phyloP scores from a whole-genome alignment of 2,888 invertebrate genomes.

The Drosophila infuscata region DNA sequence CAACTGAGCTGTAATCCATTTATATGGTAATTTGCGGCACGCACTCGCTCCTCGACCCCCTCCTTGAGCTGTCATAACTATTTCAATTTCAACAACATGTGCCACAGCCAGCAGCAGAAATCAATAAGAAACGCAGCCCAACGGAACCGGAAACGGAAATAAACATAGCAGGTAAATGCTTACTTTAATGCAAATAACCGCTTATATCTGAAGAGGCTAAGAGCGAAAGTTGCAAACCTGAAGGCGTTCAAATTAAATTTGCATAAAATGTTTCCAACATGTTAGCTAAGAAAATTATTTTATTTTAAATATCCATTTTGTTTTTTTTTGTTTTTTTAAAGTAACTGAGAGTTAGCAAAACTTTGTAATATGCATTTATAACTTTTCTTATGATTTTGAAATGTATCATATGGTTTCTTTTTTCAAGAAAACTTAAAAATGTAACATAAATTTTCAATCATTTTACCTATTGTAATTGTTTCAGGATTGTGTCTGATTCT shows the following conservation, averaged over 20 bases:
- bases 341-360: neutral
- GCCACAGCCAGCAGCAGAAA: constrained; percentile 37
- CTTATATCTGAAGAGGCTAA: neutral
- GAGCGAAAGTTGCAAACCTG: neutral
- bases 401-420: too few relatives aligned
- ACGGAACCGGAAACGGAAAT: constrained; percentile 66
- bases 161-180: constrained; percentile 61
- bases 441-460: neutral
- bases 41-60: constrained; percentile 15
- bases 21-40: constrained; percentile 72
- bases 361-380: too few relatives aligned
- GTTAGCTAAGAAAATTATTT: neutral
- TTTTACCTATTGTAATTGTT: neutral
- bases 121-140: constrained; percentile 49
- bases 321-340: neutral
- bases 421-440: neutral
- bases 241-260: neutral
- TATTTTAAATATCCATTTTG: neutral
- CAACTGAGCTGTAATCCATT: constrained; percentile 67
- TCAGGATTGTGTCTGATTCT: neutral
- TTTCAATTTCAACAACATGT: constrained; percentile 72
- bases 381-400: too few relatives aligned
- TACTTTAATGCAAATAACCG: constrained; percentile 15
- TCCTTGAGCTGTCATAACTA: constrained; percentile 66
- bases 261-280: neutral